Evolutionary conservation across 2,888 invertebrate species (phyloP).

Genomic region (Eutolmus rufibarbis): DNA sequence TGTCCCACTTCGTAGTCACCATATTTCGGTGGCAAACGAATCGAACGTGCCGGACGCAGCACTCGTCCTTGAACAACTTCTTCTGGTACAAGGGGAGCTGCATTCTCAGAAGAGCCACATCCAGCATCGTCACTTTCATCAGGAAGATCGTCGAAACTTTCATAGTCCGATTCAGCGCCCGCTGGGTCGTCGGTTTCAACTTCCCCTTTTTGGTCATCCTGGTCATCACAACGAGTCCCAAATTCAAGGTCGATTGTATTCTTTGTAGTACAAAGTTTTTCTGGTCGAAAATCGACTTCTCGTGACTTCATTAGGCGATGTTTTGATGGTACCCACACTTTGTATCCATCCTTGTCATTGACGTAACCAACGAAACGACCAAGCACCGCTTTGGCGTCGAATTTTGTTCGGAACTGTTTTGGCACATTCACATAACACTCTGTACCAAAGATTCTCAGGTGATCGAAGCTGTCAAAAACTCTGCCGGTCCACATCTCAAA

Average conservation of each 20-base stretch:
- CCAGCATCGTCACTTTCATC: neutral
- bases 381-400: neutral
- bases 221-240: neutral
- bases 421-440: slow-evolving; percentile 7
- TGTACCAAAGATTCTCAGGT: neutral
- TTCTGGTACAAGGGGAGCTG: neutral
- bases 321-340: slow-evolving; percentile 19
- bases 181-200: neutral
- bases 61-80: neutral
- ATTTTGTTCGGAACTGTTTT: neutral
- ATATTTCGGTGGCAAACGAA: neutral
- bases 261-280: neutral
- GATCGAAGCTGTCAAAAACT: neutral
- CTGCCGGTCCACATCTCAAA: neutral
- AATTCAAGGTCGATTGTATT: neutral
- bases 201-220: neutral
- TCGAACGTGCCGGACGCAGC: neutral
- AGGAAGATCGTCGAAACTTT: too few species aligned
- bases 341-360: neutral
- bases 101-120: neutral
- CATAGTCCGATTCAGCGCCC: neutral
- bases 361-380: neutral
- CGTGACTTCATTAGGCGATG: slow-evolving; percentile 4
- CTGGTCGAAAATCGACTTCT: neutral
- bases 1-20: neutral